Evolutionary conservation across 2,888 invertebrate species (phyloP).

Genomic region (Andrena trimmerana): DNA sequence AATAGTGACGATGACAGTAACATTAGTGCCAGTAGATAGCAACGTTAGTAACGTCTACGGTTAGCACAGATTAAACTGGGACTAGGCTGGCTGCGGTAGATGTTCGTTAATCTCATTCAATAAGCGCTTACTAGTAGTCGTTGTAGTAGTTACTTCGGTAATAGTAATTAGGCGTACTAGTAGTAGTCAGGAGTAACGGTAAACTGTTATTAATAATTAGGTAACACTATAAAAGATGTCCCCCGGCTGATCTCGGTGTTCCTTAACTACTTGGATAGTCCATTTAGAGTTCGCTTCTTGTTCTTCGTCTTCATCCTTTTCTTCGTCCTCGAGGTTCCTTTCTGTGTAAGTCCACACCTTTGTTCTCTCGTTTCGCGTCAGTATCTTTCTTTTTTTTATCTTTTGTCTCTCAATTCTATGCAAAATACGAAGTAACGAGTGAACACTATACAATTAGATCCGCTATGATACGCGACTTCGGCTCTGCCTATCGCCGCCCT

Average conservation of each 20-base stretch:
- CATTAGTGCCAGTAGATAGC: constrained; percentile 59
- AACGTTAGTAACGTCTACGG: constrained; percentile 59
- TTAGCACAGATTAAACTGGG: constrained; percentile 63
- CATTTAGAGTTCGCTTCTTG: constrained; percentile 9
- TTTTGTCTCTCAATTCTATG: constrained; percentile 10
- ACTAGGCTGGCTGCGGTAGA: constrained; percentile 61
- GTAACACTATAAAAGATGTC: constrained; percentile 66
- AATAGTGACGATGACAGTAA: constrained; percentile 51
- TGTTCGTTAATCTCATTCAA: constrained; percentile 59
- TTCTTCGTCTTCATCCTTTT: neutral
- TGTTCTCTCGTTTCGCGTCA: constrained; percentile 10
- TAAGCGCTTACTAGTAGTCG: constrained; percentile 70
- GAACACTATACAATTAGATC: constrained; percentile 53
- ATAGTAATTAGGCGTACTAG: constrained; percentile 62
- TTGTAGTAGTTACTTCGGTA: constrained; percentile 66
- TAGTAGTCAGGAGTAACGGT: constrained; percentile 63
- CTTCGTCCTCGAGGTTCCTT: neutral
- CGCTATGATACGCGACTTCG: constrained; percentile 57
- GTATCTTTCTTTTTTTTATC: neutral
- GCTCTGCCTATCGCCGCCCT: constrained; percentile 66
- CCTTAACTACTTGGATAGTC: constrained; percentile 27
- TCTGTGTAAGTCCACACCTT: constrained; percentile 3
- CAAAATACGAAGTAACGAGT: constrained; percentile 51
- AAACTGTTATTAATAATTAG: constrained; percentile 63
- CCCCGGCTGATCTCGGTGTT: constrained; percentile 45